Evolutionary conservation across 2,888 invertebrate genomes (phyloP), one percentile per base, ranked within the genome.

Genomic region (Chaetogeoica ovagalla): DNA sequence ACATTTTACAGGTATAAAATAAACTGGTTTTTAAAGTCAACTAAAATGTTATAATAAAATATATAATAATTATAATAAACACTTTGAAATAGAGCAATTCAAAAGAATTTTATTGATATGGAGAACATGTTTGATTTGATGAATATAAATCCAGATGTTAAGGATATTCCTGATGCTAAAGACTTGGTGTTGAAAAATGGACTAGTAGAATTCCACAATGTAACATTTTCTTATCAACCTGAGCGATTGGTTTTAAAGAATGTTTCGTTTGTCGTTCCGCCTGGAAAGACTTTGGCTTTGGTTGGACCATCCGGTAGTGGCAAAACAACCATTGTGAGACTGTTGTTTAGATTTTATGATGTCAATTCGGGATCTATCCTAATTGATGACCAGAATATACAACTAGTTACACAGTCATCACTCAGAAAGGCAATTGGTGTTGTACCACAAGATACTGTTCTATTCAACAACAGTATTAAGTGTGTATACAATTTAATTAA

Each of bases 121-220:
- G 98, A 99, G 87, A 98, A 98, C 87, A 98, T 99, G 98, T 96
- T 98, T 86, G 97, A 98, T 84, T 87, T 99, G 82, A 89, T 99
- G 85, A 90, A 93, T 60, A 95, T 96, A 85, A 91, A 93, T 66
- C 91, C 93, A 76, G 97, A 98, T 88, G 91, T 98, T 39, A 89
- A 91, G 5, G 97, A 98, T 87, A 91, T 91, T 0, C 90, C 92
- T 0, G 92, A 93, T 76, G 96, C 97, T 13, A 90, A 90, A 0
- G 90, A 91, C 0, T 86, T 98, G 70, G 84, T 89, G 5, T 87
- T 94, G 15, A 89, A 90, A 65, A 90, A 90, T 76, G 95, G 94
- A 23, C 89, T 89, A 68, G 91, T 99, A 48, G 94, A 96, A 86
- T 97, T 98, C 87, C 90, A 90, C 43, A 92, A 97, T 85, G 97